phyloP scores from a whole-genome alignment of 2,113 vertebrate species.

The human (Homo sapiens) region GRCh38 chr1:207844501-207845000 shows the following conservation, averaged over 20 bases:
- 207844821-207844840: neutral
- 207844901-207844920: neutral
- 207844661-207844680: neutral
- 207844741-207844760: neutral
- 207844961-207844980: neutral
- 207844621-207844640: neutral
- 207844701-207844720: neutral
- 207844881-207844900: no score
- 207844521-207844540: neutral
- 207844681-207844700: neutral
- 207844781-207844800: neutral
- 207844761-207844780: neutral
- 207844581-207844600: neutral
- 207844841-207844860: neutral
- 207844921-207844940: neutral
- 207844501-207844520: fast-evolving
- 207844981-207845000: neutral
- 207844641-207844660: neutral
- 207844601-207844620: neutral
- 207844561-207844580: neutral
- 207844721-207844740: neutral
- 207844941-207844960: neutral
- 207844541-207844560: neutral
- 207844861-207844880: fast-evolving
- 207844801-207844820: neutral